Base-by-base conservation (phyloP, 2,888 invertebrate genomes). In the Terebella lapidaria region DNA sequence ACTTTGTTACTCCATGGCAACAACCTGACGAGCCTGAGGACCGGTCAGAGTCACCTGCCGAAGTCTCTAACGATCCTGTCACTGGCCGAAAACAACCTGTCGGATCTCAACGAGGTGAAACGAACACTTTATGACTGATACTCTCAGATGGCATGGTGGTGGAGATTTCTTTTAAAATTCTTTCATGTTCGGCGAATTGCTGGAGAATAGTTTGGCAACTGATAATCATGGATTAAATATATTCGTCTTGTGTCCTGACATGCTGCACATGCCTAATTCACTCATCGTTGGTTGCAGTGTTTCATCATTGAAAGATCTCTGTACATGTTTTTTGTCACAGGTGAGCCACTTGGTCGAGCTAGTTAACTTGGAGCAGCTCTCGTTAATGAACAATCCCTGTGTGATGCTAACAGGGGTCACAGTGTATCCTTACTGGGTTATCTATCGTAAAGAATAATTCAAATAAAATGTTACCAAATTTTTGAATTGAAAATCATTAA, bases 371-470 rank as follows among this genome's bases (percentile, higher is more conserved):
- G 87, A 89, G 63, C 90, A 89, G 80, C 86, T 94, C 70, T 90
- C 91, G 20, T 85, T 94, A 64, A 88, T 88, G 73, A 90, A 90
- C 63, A 94, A 94, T 83, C 92, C 93, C 0, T 92, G 92, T 79
- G 88, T 92, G 52, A 85, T 86, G 64, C 87, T 89, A 86, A 87
- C 88, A 2, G 60, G 54, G 3, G 24, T 49, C 10, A 51, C 42
- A 24, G 56, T 54, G 64, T 66, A 66, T 66, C 64, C 65, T 65
- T 59, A 47, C 3, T 29, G 15, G 24, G 10, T 49, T 5, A 20
- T 24, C 10, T 49, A 5, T 49, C 24, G 49, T 20, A 49, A 24
- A 49, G 15, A 35, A 35, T 15, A 35, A 10, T 18, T 15, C 35
- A 35, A 35, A 35, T 35, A 35, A 35, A n/a, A n/a, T n/a, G n/a